Evolutionary conservation across 2,113 vertebrate species (phyloP), one percentile per base, ranked within the genome.

Genomic region (Solea solea): DNA sequence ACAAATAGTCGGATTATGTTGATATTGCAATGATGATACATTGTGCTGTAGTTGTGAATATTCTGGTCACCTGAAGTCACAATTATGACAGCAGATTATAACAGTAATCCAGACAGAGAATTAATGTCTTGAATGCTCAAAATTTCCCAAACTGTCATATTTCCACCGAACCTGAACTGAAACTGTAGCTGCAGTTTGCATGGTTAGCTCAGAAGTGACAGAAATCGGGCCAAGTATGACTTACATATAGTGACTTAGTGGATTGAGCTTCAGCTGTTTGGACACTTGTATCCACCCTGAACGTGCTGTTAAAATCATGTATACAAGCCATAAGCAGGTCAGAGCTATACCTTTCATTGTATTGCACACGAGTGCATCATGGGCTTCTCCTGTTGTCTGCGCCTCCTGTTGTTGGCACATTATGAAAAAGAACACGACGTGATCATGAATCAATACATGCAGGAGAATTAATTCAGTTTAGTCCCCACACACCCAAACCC

Each of bases 361-460:
- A 42, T 54, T 50, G 57, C 57, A 56, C 71, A 69, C 5, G 14
- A 83, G 64, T 27, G n/a, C 54, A 52, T 74, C 8, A 58, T n/a
- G 10, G 28, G 10, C 69, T 51, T 27, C 72, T 21, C 66, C 64
- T n/a, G 45, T 60, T 74, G 76, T 61, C 48, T 10, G 1, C 15
- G 0, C 45, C 51, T 50, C 53, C 71, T 10, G 49, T 66, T 55
- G 61, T 72, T 66, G 69, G 71, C 75, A 74, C 61, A 82, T 76
- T 50, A 75, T 41, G 41, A 87, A 65, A 21, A 49, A 45, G 8
- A 64, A 41, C 64, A 46, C 40, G 55, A 76, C 40, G 55, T 25
- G 12, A 77, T 73, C 48, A 69, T 70, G 76, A 85, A 83, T 76
- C 39, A 85, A 84, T 82, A 68, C 39, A 82, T 69, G 55, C 27